These are phyloP conservation scores for Pseudomyrmex gracilis DNA, from an alignment of 1,140 invertebrate genomes.

Conservation along the genomic window DNA sequence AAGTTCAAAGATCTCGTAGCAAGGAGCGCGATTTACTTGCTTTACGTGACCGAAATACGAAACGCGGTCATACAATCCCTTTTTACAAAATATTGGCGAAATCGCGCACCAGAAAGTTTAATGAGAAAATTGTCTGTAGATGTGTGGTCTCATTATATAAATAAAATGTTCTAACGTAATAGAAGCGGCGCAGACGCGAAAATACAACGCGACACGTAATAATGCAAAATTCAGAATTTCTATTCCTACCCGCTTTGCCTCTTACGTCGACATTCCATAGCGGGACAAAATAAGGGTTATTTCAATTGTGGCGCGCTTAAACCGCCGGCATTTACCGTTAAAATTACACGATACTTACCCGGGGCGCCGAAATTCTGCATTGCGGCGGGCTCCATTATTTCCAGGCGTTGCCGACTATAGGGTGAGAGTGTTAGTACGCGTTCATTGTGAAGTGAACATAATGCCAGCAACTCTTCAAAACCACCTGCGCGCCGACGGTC, in stretches of 20 bases:
- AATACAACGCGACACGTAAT: neutral
- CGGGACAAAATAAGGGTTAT: constrained; percentile 72
- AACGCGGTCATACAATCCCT: neutral
- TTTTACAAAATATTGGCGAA: constrained; percentile 27
- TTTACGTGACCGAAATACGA: constrained; percentile 42
- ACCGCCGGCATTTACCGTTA: constrained; percentile 77
- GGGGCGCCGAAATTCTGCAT: constrained; percentile 78
- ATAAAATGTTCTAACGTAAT: neutral
- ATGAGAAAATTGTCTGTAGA: neutral
- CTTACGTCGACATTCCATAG: constrained; percentile 11
- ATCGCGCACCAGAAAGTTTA: neutral
- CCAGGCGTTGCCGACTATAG: constrained; percentile 52
- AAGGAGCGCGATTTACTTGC: constrained; percentile 31
- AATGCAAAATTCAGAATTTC: constrained; percentile 40
- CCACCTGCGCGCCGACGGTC: constrained; percentile 46
- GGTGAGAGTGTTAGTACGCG: constrained; percentile 45
- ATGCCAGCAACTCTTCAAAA: constrained; percentile 66
- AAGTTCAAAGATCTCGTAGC: constrained; percentile 37
- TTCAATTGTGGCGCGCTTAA: constrained; percentile 79
- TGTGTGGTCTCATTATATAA: neutral
- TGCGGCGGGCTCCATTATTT: constrained; percentile 80
- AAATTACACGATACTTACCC: constrained; percentile 81
- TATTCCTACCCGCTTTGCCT: neutral
- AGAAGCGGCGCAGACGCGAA: neutral
- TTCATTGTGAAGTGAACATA: constrained; percentile 68